Evolutionary conservation across 2,888 invertebrate genomes (phyloP).

Genomic region (Pammene aurita): DNA sequence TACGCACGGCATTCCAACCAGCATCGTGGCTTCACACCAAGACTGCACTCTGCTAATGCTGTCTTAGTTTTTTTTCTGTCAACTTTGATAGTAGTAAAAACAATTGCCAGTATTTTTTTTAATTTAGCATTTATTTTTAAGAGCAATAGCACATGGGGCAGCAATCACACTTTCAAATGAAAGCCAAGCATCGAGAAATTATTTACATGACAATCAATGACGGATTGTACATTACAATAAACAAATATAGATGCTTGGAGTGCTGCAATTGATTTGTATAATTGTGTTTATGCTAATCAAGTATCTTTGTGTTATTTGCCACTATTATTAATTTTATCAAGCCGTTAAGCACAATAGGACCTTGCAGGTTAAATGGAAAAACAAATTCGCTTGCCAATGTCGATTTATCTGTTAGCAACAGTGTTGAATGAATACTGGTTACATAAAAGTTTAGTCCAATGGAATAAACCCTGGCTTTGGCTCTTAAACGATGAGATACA

Average conservation of each 20-base stretch:
- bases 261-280: background rate
- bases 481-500: background rate
- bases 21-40: slow-evolving; percentile 19
- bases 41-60: slow-evolving; percentile 17
- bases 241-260: slow-evolving; percentile 14
- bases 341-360: slow-evolving; percentile 35
- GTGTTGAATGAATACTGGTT: background rate
- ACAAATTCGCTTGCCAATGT: slow-evolving; percentile 39
- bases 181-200: slow-evolving; percentile 25
- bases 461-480: background rate
- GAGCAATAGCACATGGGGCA: slow-evolving; percentile 30
- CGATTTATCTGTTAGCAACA: slow-evolving; percentile 14
- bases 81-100: slow-evolving; percentile 2
- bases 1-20: slow-evolving; percentile 25
- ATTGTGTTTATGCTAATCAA: slow-evolving; percentile 2
- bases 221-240: background rate
- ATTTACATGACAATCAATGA: slow-evolving; percentile 4
- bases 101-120: background rate
- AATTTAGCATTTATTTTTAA: slow-evolving; percentile 7
- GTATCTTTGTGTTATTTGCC: slow-evolving; percentile 15
- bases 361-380: slow-evolving; percentile 1
- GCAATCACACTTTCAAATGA: slow-evolving; percentile 2
- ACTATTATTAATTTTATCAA: slow-evolving; percentile 32
- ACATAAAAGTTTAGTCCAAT: background rate
- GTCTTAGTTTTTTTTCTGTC: slow-evolving; percentile 1